phyloP scores from a whole-genome alignment of 2,888 invertebrate genomes.

The Phytoseiulus persimilis region DNA sequence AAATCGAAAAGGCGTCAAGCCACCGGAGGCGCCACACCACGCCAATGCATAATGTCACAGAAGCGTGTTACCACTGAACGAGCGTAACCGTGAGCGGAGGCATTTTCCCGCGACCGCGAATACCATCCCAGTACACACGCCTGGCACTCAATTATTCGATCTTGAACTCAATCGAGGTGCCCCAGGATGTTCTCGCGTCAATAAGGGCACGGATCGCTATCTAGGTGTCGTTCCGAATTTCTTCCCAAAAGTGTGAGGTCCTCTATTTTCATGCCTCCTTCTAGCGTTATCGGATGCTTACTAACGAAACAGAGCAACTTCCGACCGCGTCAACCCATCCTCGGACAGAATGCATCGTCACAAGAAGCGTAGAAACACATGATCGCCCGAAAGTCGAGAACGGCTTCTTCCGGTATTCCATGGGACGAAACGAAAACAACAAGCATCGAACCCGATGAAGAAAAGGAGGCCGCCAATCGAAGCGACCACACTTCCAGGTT shows the following conservation, averaged over 20 bases:
- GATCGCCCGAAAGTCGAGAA: neutral
- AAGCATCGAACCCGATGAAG: neutral
- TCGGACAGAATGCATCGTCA: neutral
- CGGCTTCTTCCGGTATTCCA: neutral
- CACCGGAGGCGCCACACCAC: neutral
- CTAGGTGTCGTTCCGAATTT: neutral
- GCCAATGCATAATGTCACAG: neutral
- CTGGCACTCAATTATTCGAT: no score
- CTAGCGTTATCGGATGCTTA: neutral
- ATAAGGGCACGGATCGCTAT: neutral
- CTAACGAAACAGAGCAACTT: neutral
- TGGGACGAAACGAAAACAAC: neutral
- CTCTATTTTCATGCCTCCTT: neutral
- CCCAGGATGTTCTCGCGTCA: no score
- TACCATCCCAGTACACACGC: no score
- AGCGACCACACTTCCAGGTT: neutral
- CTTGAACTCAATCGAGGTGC: no score
- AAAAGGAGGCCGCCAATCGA: neutral
- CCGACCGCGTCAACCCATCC: neutral
- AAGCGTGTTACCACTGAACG: neutral
- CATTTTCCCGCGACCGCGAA: no score
- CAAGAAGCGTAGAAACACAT: neutral
- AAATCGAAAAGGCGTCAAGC: neutral
- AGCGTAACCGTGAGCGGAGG: no score
- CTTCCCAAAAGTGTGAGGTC: neutral